These are phyloP conservation scores for Scelioninae gen. 2 DNA, from an alignment of 2,888 invertebrate species.

Conservation along the genomic window DNA sequence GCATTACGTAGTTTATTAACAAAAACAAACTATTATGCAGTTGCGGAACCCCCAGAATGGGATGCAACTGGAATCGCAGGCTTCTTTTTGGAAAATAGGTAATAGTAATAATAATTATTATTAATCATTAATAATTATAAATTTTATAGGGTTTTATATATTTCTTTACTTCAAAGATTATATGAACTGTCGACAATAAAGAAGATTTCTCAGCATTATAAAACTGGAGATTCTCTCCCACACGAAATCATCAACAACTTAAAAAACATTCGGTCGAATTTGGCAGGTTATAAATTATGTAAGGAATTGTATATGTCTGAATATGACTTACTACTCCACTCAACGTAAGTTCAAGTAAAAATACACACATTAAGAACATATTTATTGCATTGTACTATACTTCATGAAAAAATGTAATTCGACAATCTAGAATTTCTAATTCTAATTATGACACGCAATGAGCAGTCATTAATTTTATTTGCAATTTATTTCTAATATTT, in stretches of 20 bases:
- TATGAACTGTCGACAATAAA: conserved; percentile 80
- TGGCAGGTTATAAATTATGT: conserved; percentile 88
- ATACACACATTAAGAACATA: no score
- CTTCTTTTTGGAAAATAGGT: conserved; percentile 88
- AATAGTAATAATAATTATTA: conserved; percentile 50
- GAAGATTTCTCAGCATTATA: conserved; percentile 84
- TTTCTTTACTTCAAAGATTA: conserved; percentile 68
- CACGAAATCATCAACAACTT: conserved; percentile 81
- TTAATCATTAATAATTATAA: not conserved
- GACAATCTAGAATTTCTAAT: no score
- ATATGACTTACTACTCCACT: conserved; percentile 89
- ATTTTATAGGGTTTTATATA: no score
- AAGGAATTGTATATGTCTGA: conserved; percentile 87
- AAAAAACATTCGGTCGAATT: conserved; percentile 81
- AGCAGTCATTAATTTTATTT: no score
- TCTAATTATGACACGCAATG: no score
- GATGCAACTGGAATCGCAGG: conserved; percentile 92
- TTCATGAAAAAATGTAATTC: no score
- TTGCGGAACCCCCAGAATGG: conserved; percentile 91
- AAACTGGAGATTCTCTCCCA: conserved; percentile 84
- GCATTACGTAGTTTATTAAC: no score
- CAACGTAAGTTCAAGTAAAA: conserved; percentile 76
- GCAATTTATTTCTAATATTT: no score
- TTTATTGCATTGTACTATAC: no score
- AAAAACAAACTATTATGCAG: conserved; percentile 87